Conservation (phyloP, 2,113 vertebrate genomes). For the Corvus moneduloides region DNA sequence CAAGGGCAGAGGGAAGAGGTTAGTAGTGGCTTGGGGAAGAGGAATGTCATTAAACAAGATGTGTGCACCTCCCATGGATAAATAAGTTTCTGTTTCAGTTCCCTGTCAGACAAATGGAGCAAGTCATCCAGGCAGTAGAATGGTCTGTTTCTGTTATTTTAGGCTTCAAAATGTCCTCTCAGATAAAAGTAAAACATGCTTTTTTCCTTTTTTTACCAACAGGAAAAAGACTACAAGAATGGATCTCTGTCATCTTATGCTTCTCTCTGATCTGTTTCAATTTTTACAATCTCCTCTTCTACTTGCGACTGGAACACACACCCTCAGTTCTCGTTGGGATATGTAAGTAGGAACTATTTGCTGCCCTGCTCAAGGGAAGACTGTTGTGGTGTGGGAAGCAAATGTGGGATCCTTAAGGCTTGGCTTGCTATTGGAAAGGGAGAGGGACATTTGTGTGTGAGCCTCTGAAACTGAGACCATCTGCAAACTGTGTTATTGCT, state of each 20-base stretch:
- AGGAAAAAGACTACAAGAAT: conserved; percentile 96
- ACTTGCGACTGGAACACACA: conserved; percentile 85
- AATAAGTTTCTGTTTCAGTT: background rate
- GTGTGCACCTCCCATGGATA: background rate
- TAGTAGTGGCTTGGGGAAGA: background rate
- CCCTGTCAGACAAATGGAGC: background rate
- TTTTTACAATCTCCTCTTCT: conserved; percentile 86
- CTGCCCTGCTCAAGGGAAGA: background rate
- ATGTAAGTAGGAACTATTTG: conserved; percentile 71
- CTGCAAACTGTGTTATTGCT: background rate
- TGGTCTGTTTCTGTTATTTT: background rate
- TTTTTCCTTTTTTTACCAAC: background rate
- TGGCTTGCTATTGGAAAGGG: background rate
- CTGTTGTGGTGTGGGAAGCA: background rate
- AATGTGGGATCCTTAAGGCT: background rate
- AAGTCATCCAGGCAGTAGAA: background rate
- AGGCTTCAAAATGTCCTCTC: background rate
- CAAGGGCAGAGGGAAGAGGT: background rate
- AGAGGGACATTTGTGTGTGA: background rate
- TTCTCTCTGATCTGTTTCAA: conserved; percentile 93
- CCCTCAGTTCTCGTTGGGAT: conserved; percentile 83
- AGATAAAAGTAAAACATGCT: background rate
- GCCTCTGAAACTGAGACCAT: background rate
- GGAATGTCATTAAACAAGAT: background rate
- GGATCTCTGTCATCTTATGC: conserved; percentile 90